phyloP scores from a whole-genome alignment of 2,797 vertebrate genomes.

The Pseudochirops cupreus region DNA sequence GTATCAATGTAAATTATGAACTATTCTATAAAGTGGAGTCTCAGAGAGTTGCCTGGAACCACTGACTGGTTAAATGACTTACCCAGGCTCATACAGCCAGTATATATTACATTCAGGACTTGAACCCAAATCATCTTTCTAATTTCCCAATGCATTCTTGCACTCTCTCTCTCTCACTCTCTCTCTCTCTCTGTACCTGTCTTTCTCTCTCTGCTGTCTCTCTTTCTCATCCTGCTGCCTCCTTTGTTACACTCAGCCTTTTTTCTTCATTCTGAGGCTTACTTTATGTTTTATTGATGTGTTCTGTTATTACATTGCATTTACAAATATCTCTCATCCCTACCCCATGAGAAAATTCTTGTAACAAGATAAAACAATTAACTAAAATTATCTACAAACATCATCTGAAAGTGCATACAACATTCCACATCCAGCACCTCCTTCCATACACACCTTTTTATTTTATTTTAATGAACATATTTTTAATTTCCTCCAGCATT shows the following conservation, averaged over 20 bases:
- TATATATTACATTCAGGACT: no score
- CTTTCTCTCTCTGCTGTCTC: no score
- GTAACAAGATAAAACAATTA: neutral
- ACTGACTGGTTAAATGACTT: no score
- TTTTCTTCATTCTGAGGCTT: neutral
- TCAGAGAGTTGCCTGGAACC: no score
- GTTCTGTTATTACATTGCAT: neutral
- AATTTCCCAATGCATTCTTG: no score
- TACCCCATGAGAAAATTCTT: neutral
- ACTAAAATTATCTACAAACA: neutral
- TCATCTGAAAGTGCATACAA: neutral
- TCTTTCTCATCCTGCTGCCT: neutral
- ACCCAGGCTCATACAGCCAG: no score
- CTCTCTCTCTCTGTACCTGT: no score
- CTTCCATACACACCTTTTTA: neutral
- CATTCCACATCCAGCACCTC: neutral
- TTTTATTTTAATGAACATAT: neutral
- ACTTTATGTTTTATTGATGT: neutral
- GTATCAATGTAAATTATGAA: no score
- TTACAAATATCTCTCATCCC: neutral
- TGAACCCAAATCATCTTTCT: no score
- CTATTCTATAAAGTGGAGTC: no score
- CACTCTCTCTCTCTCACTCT: no score
- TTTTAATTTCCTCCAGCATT: neutral
- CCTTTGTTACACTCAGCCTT: neutral